Conservation (phyloP, 1,140 invertebrate genomes). For the Cecropterus lyciades region DNA sequence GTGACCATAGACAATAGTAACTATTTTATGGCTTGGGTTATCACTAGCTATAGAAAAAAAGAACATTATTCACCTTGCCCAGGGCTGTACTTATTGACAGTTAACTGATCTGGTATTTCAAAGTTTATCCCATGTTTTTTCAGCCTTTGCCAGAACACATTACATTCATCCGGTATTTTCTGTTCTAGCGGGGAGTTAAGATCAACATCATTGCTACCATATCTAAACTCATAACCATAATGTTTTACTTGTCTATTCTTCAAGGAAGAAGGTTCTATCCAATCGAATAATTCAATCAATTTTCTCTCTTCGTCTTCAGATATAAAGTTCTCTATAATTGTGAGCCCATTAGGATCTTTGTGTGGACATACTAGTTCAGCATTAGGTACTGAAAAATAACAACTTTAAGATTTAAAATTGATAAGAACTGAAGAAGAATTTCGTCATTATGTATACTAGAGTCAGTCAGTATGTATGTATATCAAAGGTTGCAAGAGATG, state of each 20-base stretch:
- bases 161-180: conserved; percentile 89
- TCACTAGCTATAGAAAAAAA: neutral
- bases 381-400: conserved; percentile 64
- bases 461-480: too few species aligned
- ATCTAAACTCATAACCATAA: conserved; percentile 97
- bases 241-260: conserved; percentile 96
- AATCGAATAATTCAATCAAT: conserved; percentile 87
- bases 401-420: neutral
- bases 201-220: conserved; percentile 95
- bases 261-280: conserved; percentile 84
- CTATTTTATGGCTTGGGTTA: too few species aligned
- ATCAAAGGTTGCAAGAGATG: too few species aligned
- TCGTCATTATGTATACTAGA: too few species aligned
- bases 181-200: conserved; percentile 87
- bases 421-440: too few species aligned
- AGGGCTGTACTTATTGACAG: conserved; percentile 95
- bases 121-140: conserved; percentile 76
- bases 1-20: too few species aligned
- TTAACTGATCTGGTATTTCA: conserved; percentile 94
- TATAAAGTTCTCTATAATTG: conserved; percentile 90
- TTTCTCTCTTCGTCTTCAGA: conserved; percentile 88
- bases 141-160: conserved; percentile 87
- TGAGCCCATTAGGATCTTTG: conserved; percentile 88
- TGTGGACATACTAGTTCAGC: conserved; percentile 58
- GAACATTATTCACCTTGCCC: conserved; percentile 91